Evolutionary conservation across 1,140 invertebrate genomes (phyloP).

Genomic region (Conus ventricosus): DNA sequence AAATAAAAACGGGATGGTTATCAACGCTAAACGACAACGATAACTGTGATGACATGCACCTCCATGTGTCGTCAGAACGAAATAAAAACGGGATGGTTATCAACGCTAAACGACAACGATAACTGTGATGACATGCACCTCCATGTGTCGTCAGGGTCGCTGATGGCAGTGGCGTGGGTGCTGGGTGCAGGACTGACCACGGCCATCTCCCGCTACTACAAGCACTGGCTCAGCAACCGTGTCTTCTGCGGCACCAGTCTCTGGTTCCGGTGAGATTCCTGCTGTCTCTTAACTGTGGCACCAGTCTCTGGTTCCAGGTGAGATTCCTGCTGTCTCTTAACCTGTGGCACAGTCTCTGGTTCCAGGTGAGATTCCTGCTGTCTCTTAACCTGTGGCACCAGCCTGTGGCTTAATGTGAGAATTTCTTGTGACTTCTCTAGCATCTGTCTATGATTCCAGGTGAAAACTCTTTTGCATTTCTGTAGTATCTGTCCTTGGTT

Average conservation of each 20-base stretch:
- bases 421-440: too few relatives aligned
- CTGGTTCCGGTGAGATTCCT: conserved; percentile 48
- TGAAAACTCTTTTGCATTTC: too few relatives aligned
- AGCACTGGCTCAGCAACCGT: conserved; percentile 38
- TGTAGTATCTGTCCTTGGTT: too few relatives aligned
- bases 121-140: background rate
- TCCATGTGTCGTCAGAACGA: background rate
- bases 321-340: background rate
- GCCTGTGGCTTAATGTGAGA: conserved; percentile 44
- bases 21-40: too few relatives aligned
- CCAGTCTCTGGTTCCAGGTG: conserved; percentile 56
- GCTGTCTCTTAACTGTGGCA: background rate
- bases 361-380: conserved; percentile 41
- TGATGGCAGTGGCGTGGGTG: conserved; percentile 54
- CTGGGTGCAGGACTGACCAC: conserved; percentile 50
- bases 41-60: background rate
- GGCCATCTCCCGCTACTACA: conserved; percentile 47
- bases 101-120: too few relatives aligned
- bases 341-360: conserved; percentile 51
- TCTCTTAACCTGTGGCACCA: conserved; percentile 33
- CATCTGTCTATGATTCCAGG: too few relatives aligned
- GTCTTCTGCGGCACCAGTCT: conserved; percentile 40
- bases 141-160: conserved; percentile 27
- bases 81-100: background rate
- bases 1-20: background rate